Percentiles rank a stretch among this genome's conserved stretches.
phyloP scores from a whole-genome alignment of 2,888 invertebrate genomes.

The Melikaiella ostensackeni region DNA sequence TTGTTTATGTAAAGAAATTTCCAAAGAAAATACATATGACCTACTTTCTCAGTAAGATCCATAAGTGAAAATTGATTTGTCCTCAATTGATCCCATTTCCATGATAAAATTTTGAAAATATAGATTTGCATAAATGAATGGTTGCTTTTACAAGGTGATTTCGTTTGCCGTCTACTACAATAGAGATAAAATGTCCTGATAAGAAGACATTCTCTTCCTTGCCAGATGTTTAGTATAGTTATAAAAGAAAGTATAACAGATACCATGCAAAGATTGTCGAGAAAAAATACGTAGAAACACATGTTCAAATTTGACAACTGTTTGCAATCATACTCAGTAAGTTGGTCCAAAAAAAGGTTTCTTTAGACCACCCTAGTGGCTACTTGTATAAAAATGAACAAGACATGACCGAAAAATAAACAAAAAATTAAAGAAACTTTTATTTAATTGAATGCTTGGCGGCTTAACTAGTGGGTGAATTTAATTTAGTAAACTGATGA shows the following conservation, averaged over 20 bases:
- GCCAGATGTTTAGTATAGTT: conserved; percentile 34
- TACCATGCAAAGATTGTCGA: not conserved
- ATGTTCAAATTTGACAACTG: conserved; percentile 11
- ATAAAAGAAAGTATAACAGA: conserved; percentile 21
- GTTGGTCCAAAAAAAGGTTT: too few species aligned
- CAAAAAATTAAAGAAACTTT: not conserved
- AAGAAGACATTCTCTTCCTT: conserved; percentile 31
- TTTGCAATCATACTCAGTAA: not conserved
- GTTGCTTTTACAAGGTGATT: conserved; percentile 10
- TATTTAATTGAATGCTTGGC: not conserved
- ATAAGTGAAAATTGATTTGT: conserved; percentile 20
- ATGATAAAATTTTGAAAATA: conserved; percentile 18
- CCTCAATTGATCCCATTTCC: conserved; percentile 2
- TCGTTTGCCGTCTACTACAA: conserved; percentile 23
- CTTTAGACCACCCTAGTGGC: too few species aligned
- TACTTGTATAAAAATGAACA: not conserved
- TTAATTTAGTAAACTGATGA: not conserved
- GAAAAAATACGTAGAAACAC: not conserved
- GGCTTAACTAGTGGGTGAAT: conserved; percentile 1
- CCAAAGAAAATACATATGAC: not conserved
- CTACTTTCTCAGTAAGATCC: not conserved
- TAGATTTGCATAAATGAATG: conserved; percentile 35
- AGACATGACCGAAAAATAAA: too few species aligned
- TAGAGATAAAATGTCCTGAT: conserved; percentile 30
- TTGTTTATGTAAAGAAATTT: not conserved